These are phyloP conservation scores for Sandelia bainsii DNA, from an alignment of 2,797 vertebrate genomes.

Conservation along the genomic window DNA sequence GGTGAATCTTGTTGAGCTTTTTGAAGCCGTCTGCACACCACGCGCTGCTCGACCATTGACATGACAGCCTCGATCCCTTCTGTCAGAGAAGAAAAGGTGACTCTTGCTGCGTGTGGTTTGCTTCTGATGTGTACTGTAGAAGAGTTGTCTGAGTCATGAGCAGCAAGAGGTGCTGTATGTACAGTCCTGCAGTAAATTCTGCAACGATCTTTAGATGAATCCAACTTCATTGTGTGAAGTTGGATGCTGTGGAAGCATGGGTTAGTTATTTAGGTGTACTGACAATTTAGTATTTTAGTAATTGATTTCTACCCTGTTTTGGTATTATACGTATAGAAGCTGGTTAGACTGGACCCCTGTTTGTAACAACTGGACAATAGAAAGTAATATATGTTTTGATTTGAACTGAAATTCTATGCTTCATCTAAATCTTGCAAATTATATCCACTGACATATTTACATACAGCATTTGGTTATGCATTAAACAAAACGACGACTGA, in stretches of 20 bases:
- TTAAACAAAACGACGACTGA: not conserved
- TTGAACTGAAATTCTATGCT: not conserved
- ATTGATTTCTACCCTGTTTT: too few relatives aligned
- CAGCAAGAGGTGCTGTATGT: not conserved
- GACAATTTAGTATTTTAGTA: not conserved
- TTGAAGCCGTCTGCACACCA: constrained; percentile 25
- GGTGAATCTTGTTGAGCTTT: constrained; percentile 47
- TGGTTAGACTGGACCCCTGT: not conserved
- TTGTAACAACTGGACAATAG: too few relatives aligned
- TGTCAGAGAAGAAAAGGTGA: constrained; percentile 54
- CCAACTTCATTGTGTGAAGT: not conserved
- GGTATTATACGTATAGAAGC: not conserved
- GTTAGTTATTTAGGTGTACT: not conserved
- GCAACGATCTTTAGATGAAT: too few relatives aligned
- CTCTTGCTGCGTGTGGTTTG: constrained; percentile 31
- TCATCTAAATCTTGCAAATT: not conserved
- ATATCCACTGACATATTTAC: not conserved
- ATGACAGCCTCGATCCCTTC: constrained; percentile 36
- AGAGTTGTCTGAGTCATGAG: constrained; percentile 14
- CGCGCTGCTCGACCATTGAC: constrained; percentile 49
- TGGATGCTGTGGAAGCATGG: not conserved
- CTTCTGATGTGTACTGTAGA: constrained; percentile 16
- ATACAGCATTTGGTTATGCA: too few relatives aligned
- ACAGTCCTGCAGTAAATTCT: not conserved
- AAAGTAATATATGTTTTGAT: not conserved